A percentile compares a stretch with the other conserved stretches of the same genome.
phyloP scores from a whole-genome alignment of 2,888 invertebrate species.

The Nomada goodeniana region DNA sequence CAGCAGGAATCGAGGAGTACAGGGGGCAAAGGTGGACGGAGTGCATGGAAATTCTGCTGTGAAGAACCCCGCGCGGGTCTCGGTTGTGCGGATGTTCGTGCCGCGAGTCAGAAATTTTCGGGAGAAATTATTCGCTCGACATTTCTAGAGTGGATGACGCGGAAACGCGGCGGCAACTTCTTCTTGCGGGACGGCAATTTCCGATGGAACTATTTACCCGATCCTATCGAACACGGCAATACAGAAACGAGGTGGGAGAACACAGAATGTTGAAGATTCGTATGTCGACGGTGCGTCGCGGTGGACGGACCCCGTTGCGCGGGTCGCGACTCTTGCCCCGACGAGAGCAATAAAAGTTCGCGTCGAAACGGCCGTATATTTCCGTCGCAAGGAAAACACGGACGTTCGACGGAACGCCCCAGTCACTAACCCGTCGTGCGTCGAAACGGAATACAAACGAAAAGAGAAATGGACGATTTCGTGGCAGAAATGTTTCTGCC shows the following conservation, averaged over 20 bases:
- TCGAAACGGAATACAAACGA: not conserved
- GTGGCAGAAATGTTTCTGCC: too few relatives aligned
- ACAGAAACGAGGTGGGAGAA: not conserved
- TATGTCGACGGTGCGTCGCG: not conserved
- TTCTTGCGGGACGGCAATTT: not conserved
- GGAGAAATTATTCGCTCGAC: not conserved
- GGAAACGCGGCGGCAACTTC: not conserved
- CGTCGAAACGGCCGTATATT: not conserved
- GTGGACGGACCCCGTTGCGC: not conserved
- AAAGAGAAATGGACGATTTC: not conserved
- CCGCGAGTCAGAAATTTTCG: not conserved
- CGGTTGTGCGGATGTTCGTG: conserved; percentile 9
- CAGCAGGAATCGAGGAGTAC: not conserved
- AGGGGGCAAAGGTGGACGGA: not conserved
- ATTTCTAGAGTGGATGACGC: not conserved
- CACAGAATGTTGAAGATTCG: conserved; percentile 2
- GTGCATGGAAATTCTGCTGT: not conserved
- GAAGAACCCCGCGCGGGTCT: not conserved
- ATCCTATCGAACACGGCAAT: not conserved
- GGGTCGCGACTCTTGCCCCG: conserved; percentile 12
- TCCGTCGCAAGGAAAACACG: conserved; percentile 1
- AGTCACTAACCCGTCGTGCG: not conserved
- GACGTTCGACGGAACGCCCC: conserved; percentile 25
- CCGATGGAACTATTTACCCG: not conserved
- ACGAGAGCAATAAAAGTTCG: conserved; percentile 20